These are phyloP conservation scores for Erpobdella octoculata DNA, from an alignment of 2,888 invertebrate genomes.

Conservation along the genomic window DNA sequence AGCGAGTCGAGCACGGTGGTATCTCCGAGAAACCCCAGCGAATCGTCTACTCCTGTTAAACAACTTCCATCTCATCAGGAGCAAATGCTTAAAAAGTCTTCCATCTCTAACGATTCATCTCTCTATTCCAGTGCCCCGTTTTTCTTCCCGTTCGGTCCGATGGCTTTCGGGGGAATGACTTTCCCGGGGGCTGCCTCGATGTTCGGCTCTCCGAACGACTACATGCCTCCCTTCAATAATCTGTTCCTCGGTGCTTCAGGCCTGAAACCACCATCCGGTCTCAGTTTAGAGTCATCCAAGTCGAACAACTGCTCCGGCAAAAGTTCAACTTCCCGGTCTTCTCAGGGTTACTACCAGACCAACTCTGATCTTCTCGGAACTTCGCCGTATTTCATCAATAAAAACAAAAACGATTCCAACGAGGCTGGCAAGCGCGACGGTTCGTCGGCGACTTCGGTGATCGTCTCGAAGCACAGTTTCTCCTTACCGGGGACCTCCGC, in stretches of 20 bases:
- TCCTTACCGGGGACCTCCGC: slow-evolving; percentile 27
- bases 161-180: slow-evolving; percentile 2
- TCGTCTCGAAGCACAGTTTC: not conserved
- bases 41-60: slow-evolving; percentile 20
- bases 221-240: slow-evolving; percentile 23
- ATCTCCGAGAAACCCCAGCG: slow-evolving; percentile 15
- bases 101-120: slow-evolving; percentile 21
- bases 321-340: not conserved
- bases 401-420: slow-evolving; percentile 10
- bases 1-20: slow-evolving; percentile 20
- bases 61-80: not conserved
- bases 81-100: not conserved
- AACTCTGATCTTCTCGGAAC: not conserved
- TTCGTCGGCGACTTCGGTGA: slow-evolving; percentile 12
- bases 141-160: slow-evolving; percentile 32
- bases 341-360: not conserved
- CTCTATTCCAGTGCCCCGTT: slow-evolving; percentile 31
- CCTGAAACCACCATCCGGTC: not conserved
- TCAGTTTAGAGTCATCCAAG: not conserved
- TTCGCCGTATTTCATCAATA: not conserved
- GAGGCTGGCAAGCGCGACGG: slow-evolving; percentile 9
- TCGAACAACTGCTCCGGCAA: not conserved
- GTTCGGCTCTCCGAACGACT: slow-evolving; percentile 19
- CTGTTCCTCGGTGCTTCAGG: not conserved
- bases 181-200: slow-evolving; percentile 8